Percentiles rank a stretch among this genome's conserved stretches.
phyloP scores from a whole-genome alignment of 2,888 invertebrate species.

The Dryadula phaetusa region DNA sequence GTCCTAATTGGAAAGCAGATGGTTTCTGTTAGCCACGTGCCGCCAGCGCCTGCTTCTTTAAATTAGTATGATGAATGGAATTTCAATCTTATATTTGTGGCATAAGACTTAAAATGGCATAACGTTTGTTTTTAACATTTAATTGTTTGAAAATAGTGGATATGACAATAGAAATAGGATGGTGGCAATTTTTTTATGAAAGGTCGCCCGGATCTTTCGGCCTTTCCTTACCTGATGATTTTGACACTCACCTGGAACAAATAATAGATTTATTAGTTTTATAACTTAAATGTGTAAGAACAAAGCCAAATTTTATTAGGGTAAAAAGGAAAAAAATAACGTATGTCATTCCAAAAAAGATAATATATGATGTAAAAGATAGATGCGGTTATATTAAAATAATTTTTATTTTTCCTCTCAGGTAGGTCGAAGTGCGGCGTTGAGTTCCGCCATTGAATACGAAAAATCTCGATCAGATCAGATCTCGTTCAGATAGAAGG shows the following conservation, averaged over 20 bases:
- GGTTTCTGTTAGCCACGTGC: slow-evolving; percentile 64
- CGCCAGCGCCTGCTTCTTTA: slow-evolving; percentile 51
- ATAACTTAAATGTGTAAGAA: not conserved
- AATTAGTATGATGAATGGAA: slow-evolving; percentile 21
- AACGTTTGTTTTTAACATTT: not conserved
- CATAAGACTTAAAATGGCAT: not conserved
- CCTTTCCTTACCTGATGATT: slow-evolving; percentile 33
- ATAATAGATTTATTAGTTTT: slow-evolving; percentile 15
- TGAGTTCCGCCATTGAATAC: too few species aligned
- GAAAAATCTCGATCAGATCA: too few species aligned
- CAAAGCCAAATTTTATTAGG: too few species aligned
- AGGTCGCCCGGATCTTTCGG: not conserved
- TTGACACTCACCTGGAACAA: slow-evolving; percentile 46
- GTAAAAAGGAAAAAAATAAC: too few species aligned
- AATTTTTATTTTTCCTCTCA: too few species aligned
- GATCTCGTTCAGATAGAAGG: too few species aligned
- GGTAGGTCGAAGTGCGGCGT: too few species aligned
- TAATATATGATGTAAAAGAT: too few species aligned
- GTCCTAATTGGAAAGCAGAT: slow-evolving; percentile 68
- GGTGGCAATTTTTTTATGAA: slow-evolving; percentile 4
- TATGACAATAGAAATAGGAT: not conserved
- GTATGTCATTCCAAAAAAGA: too few species aligned
- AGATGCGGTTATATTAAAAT: too few species aligned
- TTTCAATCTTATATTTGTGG: not conserved
- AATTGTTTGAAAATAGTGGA: not conserved